These are phyloP conservation scores for Anthonomus grandis DNA, from an alignment of 1,140 invertebrate genomes.

Conservation along the genomic window DNA sequence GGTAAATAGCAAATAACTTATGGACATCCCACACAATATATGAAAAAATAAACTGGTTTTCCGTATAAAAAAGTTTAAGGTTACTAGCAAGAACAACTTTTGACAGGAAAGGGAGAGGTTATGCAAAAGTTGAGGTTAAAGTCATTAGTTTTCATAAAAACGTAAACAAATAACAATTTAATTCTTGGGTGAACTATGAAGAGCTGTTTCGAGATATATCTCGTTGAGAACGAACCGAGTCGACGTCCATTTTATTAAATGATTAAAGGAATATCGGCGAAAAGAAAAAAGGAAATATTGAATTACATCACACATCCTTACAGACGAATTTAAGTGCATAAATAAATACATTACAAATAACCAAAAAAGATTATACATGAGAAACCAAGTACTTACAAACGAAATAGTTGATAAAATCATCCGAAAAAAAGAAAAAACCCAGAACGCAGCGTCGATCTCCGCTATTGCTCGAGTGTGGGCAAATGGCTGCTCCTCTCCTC, in stretches of 20 bases:
- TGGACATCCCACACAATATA: no score
- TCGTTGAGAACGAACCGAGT: neutral
- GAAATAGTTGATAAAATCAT: conserved; percentile 34
- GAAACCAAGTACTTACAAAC: conserved; percentile 32
- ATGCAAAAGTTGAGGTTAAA: conserved; percentile 49
- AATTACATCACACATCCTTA: conserved; percentile 40
- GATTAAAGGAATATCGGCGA: neutral
- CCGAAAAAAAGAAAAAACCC: conserved; percentile 43
- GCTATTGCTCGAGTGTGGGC: conserved; percentile 30
- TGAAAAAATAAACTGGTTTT: conserved; percentile 23
- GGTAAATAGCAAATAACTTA: no score
- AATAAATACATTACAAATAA: neutral
- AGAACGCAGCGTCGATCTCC: conserved; percentile 44
- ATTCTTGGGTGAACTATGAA: neutral
- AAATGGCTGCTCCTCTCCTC: conserved; percentile 45
- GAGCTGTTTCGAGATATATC: neutral
- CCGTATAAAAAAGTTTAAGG: conserved; percentile 32
- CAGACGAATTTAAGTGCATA: neutral
- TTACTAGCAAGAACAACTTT: conserved; percentile 36
- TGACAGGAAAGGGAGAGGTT: conserved; percentile 52
- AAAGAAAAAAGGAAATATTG: conserved; percentile 13
- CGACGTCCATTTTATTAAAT: neutral
- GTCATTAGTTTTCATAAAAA: conserved; percentile 41
- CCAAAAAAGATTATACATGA: neutral
- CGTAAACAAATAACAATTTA: conserved; percentile 44